Evolutionary conservation across 2,797 vertebrate species (phyloP).

Genomic region (Thalassophryne amazonica): DNA sequence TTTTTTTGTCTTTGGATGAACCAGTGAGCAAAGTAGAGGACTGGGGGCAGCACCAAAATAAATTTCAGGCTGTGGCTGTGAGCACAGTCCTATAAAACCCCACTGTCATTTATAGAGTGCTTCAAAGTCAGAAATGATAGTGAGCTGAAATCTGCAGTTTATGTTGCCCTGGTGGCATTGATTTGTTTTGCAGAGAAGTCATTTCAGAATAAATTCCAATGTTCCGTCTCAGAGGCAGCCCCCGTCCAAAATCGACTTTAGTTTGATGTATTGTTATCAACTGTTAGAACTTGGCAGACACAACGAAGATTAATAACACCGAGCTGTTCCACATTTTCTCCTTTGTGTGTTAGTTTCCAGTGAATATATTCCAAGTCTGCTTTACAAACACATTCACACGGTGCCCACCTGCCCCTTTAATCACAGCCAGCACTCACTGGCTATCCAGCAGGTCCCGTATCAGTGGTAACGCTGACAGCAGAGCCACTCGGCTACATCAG

Average conservation of each 20-base stretch:
- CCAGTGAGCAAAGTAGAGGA: too few species aligned
- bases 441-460: not conserved
- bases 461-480: not conserved
- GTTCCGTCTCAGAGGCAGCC: not conserved
- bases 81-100: conserved; percentile 2
- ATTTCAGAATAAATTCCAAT: conserved; percentile 22
- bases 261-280: conserved; percentile 31
- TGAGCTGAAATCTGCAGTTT: not conserved
- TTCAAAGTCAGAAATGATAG: not conserved
- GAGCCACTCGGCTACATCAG: not conserved
- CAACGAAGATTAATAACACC: conserved; percentile 28
- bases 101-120: not conserved
- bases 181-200: conserved; percentile 36
- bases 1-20: too few species aligned
- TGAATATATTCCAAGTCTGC: conserved; percentile 17
- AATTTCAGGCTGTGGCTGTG: too few species aligned
- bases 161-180: conserved; percentile 4
- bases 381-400: too few species aligned
- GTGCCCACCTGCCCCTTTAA: too few species aligned
- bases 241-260: conserved; percentile 10
- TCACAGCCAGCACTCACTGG: not conserved
- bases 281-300: conserved; percentile 9
- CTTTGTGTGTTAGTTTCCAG: conserved; percentile 16
- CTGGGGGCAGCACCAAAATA: too few species aligned
- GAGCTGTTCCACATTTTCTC: conserved; percentile 23